Conservation (phyloP, 2,113 vertebrate genomes). For the Equus quagga region DNA sequence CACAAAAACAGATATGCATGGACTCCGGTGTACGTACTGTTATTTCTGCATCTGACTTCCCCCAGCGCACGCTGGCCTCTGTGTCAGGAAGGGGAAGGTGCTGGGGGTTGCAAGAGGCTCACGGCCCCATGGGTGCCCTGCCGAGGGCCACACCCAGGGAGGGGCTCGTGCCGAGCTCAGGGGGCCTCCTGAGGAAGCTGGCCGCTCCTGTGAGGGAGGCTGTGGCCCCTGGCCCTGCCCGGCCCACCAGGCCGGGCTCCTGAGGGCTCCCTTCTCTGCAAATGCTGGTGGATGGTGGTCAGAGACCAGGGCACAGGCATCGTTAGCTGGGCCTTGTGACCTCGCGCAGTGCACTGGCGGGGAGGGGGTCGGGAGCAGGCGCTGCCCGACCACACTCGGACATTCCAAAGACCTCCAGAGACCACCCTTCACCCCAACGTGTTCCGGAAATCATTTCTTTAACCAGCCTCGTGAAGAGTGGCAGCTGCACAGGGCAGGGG, state of each 20-base stretch:
- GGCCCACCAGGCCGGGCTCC: background rate
- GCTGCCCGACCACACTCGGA: slow-evolving; percentile 47
- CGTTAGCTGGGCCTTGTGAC: background rate
- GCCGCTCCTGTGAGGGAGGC: slow-evolving; percentile 79
- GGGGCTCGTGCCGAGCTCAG: slow-evolving; percentile 47
- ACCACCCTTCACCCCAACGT: background rate
- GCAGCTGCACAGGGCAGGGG: background rate
- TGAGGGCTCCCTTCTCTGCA: background rate
- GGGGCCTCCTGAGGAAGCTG: slow-evolving; percentile 70
- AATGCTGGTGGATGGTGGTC: slow-evolving; percentile 73
- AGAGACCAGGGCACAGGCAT: background rate
- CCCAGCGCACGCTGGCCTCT: background rate
- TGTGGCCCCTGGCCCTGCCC: background rate
- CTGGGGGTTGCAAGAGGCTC: background rate
- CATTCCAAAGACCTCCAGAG: slow-evolving; percentile 72
- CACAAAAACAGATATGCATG: slow-evolving; percentile 85
- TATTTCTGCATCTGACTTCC: slow-evolving; percentile 60
- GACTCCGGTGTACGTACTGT: slow-evolving; percentile 86
- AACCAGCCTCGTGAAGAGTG: slow-evolving; percentile 26
- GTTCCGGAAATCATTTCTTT: background rate
- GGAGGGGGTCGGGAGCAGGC: background rate
- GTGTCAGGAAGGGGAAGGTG: slow-evolving; percentile 12
- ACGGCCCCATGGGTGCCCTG: background rate
- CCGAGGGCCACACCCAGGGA: slow-evolving; percentile 17
- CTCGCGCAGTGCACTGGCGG: slow-evolving; percentile 68